Evolutionary conservation across 2,797 vertebrate genomes (phyloP).

Genomic region (Bradypodion ventrale): DNA sequence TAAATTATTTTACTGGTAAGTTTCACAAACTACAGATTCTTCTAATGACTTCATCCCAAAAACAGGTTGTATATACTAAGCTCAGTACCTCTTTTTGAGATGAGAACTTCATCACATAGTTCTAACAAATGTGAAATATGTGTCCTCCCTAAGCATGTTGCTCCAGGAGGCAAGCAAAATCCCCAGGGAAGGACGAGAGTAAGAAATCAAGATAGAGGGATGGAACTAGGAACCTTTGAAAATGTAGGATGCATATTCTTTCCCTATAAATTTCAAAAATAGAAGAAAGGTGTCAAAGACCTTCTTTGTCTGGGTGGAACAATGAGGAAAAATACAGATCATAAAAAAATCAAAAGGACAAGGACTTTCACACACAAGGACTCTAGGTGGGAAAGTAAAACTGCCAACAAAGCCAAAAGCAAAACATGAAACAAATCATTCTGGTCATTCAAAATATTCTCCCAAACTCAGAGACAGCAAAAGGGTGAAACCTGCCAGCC

Average conservation of each 20-base stretch:
- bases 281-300: not conserved
- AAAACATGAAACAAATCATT: too few species aligned
- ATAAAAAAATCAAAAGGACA: too few species aligned
- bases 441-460: too few species aligned
- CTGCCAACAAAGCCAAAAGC: too few species aligned
- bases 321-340: too few species aligned
- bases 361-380: too few species aligned
- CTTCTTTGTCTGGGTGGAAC: not conserved
- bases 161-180: not conserved
- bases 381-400: too few species aligned
- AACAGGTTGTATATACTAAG: not conserved
- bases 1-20: not conserved
- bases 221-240: too few species aligned
- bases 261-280: not conserved
- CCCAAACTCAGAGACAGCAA: too few species aligned
- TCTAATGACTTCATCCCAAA: not conserved
- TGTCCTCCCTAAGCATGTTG: not conserved
- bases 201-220: not conserved
- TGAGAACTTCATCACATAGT: not conserved
- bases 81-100: not conserved
- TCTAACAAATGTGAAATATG: not conserved
- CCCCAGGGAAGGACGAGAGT: not conserved
- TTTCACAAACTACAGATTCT: not conserved
- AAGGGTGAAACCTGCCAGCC: too few species aligned
- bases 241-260: not conserved